Conservation (phyloP, 2,888 invertebrate species). For the Hanleya hanleyi region DNA sequence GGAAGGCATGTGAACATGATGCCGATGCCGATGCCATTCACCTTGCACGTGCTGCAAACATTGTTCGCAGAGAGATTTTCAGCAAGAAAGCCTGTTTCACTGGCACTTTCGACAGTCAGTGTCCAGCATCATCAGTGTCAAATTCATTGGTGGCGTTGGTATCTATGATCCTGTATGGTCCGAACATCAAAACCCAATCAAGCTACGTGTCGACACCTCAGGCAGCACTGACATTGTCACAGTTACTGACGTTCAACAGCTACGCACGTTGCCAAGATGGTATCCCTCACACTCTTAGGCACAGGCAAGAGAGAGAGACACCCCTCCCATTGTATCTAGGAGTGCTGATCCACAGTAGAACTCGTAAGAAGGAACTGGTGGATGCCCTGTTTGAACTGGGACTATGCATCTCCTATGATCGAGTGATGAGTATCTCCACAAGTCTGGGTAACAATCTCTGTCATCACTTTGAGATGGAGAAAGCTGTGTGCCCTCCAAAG, state of each 20-base stretch:
- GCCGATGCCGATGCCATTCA: slow-evolving; percentile 21
- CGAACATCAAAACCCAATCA: slow-evolving; percentile 4
- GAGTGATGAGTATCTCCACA: slow-evolving; percentile 21
- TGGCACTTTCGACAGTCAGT: neutral
- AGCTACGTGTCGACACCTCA: neutral
- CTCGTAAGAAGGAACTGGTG: slow-evolving; percentile 14
- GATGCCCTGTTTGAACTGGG: slow-evolving; percentile 20
- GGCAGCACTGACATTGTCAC: slow-evolving; percentile 8
- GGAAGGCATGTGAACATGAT: neutral
- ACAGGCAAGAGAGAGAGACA: slow-evolving; percentile 19
- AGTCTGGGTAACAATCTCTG: slow-evolving; percentile 17
- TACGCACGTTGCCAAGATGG: neutral
- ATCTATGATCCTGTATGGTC: slow-evolving; percentile 8
- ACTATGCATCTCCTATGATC: slow-evolving; percentile 29
- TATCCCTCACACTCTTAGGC: neutral
- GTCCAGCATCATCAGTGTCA: neutral
- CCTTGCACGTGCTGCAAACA: slow-evolving; percentile 17
- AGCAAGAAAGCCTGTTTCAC: neutral
- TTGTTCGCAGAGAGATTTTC: slow-evolving; percentile 14
- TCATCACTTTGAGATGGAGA: slow-evolving; percentile 13
- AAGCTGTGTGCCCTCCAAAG: slow-evolving; percentile 18
- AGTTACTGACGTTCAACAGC: slow-evolving; percentile 15
- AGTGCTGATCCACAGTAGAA: slow-evolving; percentile 20
- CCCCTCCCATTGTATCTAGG: slow-evolving; percentile 30
- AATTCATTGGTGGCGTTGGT: neutral